These are phyloP conservation scores for Venusia cambrica DNA, from an alignment of 2,888 invertebrate genomes.

Conservation along the genomic window DNA sequence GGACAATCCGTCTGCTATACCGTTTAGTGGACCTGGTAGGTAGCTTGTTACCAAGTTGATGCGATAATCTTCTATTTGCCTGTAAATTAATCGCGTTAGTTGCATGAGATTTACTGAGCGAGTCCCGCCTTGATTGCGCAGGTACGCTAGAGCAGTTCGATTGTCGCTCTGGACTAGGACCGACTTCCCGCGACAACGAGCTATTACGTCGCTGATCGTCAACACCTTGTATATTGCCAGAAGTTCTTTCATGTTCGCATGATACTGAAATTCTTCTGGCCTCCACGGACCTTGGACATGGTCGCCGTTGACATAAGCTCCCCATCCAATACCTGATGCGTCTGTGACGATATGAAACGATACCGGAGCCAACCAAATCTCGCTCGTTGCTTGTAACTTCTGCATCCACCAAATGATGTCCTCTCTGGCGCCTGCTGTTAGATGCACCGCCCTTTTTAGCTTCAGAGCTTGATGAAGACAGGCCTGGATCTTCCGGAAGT, in stretches of 20 bases:
- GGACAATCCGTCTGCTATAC: slow-evolving; percentile 1
- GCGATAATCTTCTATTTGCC: not conserved
- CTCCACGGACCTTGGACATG: slow-evolving; percentile 19
- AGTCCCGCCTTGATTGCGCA: slow-evolving; percentile 30
- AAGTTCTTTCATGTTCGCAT: slow-evolving; percentile 33
- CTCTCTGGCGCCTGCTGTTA: not conserved
- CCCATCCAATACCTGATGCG: slow-evolving; percentile 31
- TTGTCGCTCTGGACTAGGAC: slow-evolving; percentile 32
- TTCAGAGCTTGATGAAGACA: slow-evolving; percentile 1
- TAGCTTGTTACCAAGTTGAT: slow-evolving; percentile 2
- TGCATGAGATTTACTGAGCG: not conserved
- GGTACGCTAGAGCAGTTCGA: slow-evolving; percentile 27
- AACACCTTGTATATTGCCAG: slow-evolving; percentile 24
- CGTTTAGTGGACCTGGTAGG: slow-evolving; percentile 2
- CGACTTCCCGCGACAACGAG: not conserved
- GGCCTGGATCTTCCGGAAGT: not conserved
- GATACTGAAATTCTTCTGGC: slow-evolving; percentile 21
- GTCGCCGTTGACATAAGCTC: slow-evolving; percentile 19
- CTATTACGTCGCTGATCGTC: not conserved
- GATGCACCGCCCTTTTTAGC: not conserved
- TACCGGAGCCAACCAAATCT: slow-evolving; percentile 2
- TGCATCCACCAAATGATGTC: slow-evolving; percentile 3
- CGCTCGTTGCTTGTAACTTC: not conserved
- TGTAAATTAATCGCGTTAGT: slow-evolving; percentile 1
- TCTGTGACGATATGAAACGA: slow-evolving; percentile 20